Evolutionary conservation across 2,888 invertebrate species (phyloP), one percentile per base, ranked within the genome.

Genomic region (Mythimna lalbum): DNA sequence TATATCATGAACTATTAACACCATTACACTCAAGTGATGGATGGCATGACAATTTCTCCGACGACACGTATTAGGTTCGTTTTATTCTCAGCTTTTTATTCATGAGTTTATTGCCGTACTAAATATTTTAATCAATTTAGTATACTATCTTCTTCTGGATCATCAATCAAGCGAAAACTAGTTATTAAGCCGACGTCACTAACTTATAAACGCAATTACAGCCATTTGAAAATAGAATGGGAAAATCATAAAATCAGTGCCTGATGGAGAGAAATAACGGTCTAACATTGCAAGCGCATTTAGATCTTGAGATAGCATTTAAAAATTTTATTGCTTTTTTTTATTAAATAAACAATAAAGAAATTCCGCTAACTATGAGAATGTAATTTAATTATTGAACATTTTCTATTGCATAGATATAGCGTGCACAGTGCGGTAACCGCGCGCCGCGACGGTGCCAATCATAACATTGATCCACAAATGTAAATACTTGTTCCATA

Each of bases 401-500:
- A 67, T 69, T 80, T 80, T 85, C 73, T 81, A 73, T 73, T 67
- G 56, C 81, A 69, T 83, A 74, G 72, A 52, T 69, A 56, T 69
- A 79, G 69, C 65, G 63, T 76, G 71, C 63, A 79, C 50, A 69
- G 17, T 79, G 78, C 75, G 63, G 76, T 77, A 72, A 80, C 76
- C 63, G 67, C 57, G 73, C 63, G 62, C 57, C 60, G 79, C 71
- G 82, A 73, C 83, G 83, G 75, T 87, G 86, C 78, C 82, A 87
- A 85, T 87, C 89, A 88, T 83, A 89, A 89, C 89, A 89, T 83
- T 77, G 76, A 84, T 86, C 90, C 89, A 90, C 90, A 93, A 93
- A 92, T 92, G 93, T 94, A 94, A 94, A 95, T 95, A 95, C 89
- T 90, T 86, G 89, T 76, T 86, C 90, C 91, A 86, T 88, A 95